Conservation (phyloP, 2,888 invertebrate species). For the Apomyelois bistriatella region DNA sequence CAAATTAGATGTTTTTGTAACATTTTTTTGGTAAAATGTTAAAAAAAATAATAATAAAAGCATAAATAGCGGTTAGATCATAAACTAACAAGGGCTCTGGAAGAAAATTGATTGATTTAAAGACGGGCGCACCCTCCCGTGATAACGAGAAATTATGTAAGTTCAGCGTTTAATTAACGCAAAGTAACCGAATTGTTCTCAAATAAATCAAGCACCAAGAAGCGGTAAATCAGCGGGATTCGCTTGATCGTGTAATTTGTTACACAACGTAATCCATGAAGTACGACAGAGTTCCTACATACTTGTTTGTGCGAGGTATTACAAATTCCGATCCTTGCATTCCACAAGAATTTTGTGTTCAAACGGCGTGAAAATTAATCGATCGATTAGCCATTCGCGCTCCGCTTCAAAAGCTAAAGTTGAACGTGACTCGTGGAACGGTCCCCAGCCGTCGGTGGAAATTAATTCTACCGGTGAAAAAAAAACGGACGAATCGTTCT, state of each 20-base stretch:
- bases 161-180: conserved; percentile 15
- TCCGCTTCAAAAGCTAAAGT: conserved; percentile 62
- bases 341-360: conserved; percentile 44
- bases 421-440: conserved; percentile 63
- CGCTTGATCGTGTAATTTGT: conserved; percentile 7
- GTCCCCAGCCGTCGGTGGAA: conserved; percentile 53
- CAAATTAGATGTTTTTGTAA: no score
- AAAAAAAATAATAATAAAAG: no score
- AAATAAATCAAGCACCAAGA: conserved; percentile 10
- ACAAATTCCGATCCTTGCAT: conserved; percentile 44
- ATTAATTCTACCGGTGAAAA: conserved; percentile 57
- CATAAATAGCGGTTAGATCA: background rate
- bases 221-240: conserved; percentile 7
- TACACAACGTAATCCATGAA: background rate
- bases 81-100: conserved; percentile 8
- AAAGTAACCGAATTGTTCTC: conserved; percentile 12
- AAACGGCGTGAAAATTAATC: conserved; percentile 71
- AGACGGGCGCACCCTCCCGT: conserved; percentile 7
- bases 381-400: conserved; percentile 70
- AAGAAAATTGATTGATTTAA: conserved; percentile 14
- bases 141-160: conserved; percentile 16
- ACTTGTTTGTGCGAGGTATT: conserved; percentile 16
- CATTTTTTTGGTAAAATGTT: no score
- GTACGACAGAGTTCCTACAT: background rate
- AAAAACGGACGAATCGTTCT: conserved; percentile 42